Conservation (phyloP, 1,140 invertebrate genomes). For the Saxidomus purpurata region DNA sequence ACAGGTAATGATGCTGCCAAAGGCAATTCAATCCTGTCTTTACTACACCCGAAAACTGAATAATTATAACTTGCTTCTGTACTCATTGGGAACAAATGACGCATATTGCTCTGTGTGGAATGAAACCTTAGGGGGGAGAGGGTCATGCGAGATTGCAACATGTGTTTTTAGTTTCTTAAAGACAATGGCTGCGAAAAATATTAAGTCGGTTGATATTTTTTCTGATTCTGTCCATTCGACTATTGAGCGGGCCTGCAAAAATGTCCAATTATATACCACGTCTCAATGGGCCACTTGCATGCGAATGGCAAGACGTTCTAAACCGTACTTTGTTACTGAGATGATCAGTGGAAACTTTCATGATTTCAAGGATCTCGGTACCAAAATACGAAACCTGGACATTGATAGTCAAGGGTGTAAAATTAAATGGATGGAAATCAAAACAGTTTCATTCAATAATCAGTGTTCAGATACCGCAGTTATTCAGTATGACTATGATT, state of each 20-base stretch:
- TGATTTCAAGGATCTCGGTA: background rate
- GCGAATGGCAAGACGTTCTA: constrained; percentile 12
- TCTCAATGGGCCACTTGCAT: no score
- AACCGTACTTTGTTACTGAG: no score
- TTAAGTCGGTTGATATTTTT: background rate
- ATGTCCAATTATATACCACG: no score
- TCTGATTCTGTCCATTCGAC: background rate
- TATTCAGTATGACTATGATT: constrained; percentile 14
- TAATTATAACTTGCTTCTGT: constrained; percentile 42
- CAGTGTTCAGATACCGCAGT: background rate
- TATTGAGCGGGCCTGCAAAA: no score
- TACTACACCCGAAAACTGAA: constrained; percentile 17
- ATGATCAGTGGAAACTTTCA: no score
- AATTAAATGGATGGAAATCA: constrained; percentile 60
- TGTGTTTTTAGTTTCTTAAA: constrained; percentile 6
- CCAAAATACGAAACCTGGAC: background rate
- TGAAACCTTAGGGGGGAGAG: constrained; percentile 20
- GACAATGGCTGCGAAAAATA: background rate
- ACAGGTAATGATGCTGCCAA: constrained; percentile 55
- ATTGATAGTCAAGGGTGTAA: background rate
- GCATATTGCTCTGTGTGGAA: constrained; percentile 41
- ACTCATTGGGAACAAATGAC: background rate
- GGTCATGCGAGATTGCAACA: background rate
- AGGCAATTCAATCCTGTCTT: background rate
- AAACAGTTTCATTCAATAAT: constrained; percentile 44